Evolutionary conservation across 2,113 vertebrate genomes (phyloP), one percentile per base, ranked within the genome.

Genomic region (Alces alces): DNA sequence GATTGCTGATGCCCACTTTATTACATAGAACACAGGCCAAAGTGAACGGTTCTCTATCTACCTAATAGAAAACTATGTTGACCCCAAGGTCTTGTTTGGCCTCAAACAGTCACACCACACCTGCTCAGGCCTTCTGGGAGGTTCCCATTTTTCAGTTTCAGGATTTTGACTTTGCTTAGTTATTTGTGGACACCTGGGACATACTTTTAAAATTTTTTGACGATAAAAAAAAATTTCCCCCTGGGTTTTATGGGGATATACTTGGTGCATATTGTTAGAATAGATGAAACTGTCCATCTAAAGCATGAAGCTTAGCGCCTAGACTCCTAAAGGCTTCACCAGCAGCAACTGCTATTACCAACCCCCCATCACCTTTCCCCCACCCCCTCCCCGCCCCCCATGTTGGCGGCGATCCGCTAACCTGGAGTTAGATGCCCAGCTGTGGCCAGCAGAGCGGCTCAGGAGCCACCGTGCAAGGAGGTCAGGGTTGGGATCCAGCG

Each of bases 71-170:
- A 97, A 61, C 58, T 27, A 21, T 52, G 23, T 86, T 90, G 70
- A 60, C 39, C 27, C 3, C 15, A 66, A 86, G 60, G n/a, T 92
- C 43, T 95, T 50, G 89, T 92, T 90, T 89, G 78, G 16, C 11
- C 2, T 33, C 16, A 82, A 12, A 17, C 54, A 96, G 66, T 28
- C 57, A 36, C 55, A n/a, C 36, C 10, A 76, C 10, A 27, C 7
- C 12, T n/a, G 50, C 19, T 80, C 50, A 90, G 84, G 84, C 30
- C 43, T 92, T 58, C 50, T 39, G 52, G 47, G 76, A 92, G 54
- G 66, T 16, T 97, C 82, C 89, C 73, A 52, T 80, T 94, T 94
- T 94, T 97, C 82, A 21, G 96, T 97, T 97, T 97, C 58, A 84
- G 73, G 52, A 58, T 21, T 78, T 95, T 91, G 52, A 73, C 28